Percentiles rank a stretch among this genome's conserved stretches.
Evolutionary conservation across 2,888 invertebrate genomes (phyloP).

Genomic region (Caenorhabditis uteleia): DNA sequence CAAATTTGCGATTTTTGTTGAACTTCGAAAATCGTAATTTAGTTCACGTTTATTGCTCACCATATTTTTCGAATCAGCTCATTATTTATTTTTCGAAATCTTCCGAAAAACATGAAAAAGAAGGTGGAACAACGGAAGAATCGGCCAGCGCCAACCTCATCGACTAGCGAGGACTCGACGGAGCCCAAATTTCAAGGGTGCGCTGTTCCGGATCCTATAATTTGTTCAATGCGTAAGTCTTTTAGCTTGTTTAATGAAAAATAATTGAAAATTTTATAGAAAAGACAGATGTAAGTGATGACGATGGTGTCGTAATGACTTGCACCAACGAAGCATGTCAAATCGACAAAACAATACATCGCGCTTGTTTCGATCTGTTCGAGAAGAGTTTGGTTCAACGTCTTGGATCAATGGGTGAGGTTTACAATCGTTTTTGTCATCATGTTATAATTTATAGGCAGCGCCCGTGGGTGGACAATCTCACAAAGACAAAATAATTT

Average conservation of each 20-base stretch:
- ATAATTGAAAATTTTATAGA: slow-evolving; percentile 10
- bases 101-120: slow-evolving; percentile 3
- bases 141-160: not conserved
- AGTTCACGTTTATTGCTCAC: too few relatives aligned
- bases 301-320: slow-evolving; percentile 48
- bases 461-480: slow-evolving; percentile 62
- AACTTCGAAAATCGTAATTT: too few relatives aligned
- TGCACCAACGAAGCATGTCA: slow-evolving; percentile 54
- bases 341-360: slow-evolving; percentile 36
- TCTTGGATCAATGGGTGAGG: too few relatives aligned
- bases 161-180: not conserved
- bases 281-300: slow-evolving; percentile 5
- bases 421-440: too few relatives aligned
- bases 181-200: slow-evolving; percentile 27
- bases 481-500: slow-evolving; percentile 53
- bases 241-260: not conserved
- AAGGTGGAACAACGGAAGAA: not conserved
- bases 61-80: too few relatives aligned
- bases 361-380: slow-evolving; percentile 45
- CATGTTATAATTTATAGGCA: too few relatives aligned
- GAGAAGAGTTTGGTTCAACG: slow-evolving; percentile 53
- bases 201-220: slow-evolving; percentile 36
- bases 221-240: slow-evolving; percentile 19
- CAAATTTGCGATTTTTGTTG: too few relatives aligned
- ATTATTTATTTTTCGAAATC: too few relatives aligned